Percentiles rank a stretch among this genome's conserved stretches.
Evolutionary conservation across 2,113 vertebrate genomes (phyloP).

Genomic region (Dipodomys merriami): DNA sequence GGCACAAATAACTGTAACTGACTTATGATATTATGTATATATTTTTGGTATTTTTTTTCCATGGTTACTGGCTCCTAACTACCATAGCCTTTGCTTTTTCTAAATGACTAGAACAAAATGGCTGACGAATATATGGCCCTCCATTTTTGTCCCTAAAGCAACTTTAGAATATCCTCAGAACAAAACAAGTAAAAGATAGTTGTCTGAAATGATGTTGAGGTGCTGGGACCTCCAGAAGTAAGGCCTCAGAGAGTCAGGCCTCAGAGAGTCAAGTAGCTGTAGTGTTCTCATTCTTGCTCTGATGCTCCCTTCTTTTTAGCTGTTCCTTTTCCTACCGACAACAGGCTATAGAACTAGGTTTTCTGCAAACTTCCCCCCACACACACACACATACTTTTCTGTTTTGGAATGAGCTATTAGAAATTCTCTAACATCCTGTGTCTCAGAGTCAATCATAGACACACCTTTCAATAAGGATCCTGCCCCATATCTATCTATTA

Average conservation of each 20-base stretch:
- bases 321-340: background rate
- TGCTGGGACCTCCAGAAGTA: background rate
- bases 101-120: background rate
- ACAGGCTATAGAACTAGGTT: background rate
- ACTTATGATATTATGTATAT: background rate
- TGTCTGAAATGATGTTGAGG: background rate
- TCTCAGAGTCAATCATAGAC: background rate
- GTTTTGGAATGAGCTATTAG: background rate
- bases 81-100: background rate
- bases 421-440: background rate
- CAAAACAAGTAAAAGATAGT: background rate
- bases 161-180: background rate
- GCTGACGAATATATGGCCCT: too few relatives aligned
- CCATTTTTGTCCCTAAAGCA: background rate
- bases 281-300: background rate
- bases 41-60: background rate
- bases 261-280: background rate
- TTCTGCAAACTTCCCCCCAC: background rate
- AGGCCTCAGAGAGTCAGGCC: background rate
- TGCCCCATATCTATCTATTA: background rate
- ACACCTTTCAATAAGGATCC: background rate
- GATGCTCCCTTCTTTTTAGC: too few relatives aligned
- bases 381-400: background rate
- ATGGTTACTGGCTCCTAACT: background rate
- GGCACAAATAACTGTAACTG: slow-evolving; percentile 19